Evolutionary conservation across 2,113 vertebrate species (phyloP).

Genomic region (Microtus pennsylvanicus): DNA sequence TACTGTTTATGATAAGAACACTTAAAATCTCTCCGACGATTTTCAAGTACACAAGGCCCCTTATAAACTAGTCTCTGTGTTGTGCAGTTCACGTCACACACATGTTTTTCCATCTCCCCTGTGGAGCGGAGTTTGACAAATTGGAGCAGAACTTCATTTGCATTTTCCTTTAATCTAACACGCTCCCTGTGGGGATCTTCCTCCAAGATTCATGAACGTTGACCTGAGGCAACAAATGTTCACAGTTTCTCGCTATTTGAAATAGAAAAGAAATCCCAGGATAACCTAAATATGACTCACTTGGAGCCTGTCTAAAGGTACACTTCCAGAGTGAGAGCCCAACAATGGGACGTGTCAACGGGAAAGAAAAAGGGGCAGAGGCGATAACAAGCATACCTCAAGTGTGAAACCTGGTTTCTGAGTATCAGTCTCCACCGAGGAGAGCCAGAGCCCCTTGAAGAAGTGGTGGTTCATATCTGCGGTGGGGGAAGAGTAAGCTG

Average conservation of each 20-base stretch:
- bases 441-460: background rate
- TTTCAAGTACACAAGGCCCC: background rate
- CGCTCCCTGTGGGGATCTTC: background rate
- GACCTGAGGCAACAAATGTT: background rate
- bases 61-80: background rate
- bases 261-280: background rate
- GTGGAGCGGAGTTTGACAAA: background rate
- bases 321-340: background rate
- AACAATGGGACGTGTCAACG: background rate
- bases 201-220: background rate
- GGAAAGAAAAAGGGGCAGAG: background rate
- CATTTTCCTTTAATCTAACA: constrained; percentile 41
- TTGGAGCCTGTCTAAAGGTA: background rate
- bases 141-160: constrained; percentile 1
- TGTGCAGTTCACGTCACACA: background rate
- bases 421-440: background rate
- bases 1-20: background rate
- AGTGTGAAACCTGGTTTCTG: background rate
- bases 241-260: background rate
- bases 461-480: background rate
- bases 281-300: background rate
- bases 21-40: background rate
- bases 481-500: background rate
- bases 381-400: background rate
- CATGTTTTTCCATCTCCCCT: background rate